Evolutionary conservation across 2,888 invertebrate genomes (phyloP).

Genomic region (Troilus luridus): DNA sequence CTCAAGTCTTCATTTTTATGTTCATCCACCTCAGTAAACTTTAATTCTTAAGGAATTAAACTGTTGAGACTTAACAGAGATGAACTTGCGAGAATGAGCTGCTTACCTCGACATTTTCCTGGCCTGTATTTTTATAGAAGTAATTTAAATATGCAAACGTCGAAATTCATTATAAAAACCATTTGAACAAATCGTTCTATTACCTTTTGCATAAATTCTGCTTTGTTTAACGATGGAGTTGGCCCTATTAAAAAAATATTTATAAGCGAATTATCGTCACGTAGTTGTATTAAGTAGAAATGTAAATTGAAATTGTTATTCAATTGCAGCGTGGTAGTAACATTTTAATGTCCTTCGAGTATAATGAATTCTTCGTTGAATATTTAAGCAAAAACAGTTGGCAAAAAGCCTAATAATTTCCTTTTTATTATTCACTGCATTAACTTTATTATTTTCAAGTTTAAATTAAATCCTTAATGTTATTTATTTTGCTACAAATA

Average conservation of each 20-base stretch:
- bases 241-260: background rate
- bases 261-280: background rate
- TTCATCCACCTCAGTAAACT: no score
- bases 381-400: background rate
- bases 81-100: background rate
- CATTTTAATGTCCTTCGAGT: background rate
- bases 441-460: background rate
- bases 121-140: background rate
- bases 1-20: background rate
- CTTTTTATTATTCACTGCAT: background rate
- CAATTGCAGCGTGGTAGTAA: background rate
- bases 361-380: background rate
- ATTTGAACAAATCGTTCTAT: background rate
- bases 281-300: background rate
- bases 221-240: background rate
- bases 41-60: background rate
- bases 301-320: conserved; percentile 9
- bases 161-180: background rate
- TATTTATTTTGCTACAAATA: no score
- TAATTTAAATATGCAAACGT: background rate
- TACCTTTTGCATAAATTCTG: background rate
- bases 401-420: no score
- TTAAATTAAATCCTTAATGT: no score
- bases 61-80: background rate
- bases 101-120: background rate